Base-by-base conservation (phyloP, 2,113 vertebrate species). In the Puffinus mauretanicus region DNA sequence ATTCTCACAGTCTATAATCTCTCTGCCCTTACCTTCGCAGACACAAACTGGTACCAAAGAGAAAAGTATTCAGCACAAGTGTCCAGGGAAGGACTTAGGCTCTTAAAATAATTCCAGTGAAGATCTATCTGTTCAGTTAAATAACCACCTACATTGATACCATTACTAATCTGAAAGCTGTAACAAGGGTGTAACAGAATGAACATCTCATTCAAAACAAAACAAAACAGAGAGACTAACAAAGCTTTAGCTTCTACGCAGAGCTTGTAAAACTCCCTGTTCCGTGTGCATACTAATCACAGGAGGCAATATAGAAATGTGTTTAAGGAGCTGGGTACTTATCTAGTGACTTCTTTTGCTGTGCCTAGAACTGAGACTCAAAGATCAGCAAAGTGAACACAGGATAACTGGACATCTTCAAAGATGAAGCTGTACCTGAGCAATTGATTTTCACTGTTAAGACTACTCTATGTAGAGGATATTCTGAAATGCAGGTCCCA, bases 1-100 rank as follows among this genome's bases (percentile, higher is more conserved):
- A 10, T 69, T 82, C 36, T 62, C 61, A 40, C 1, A 18, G 36
- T 42, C 38, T 66, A 9, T 18, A 15, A 52, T 46, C 29, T 19
- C 51, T 60, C 21, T 67, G 40, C 86, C 38, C 25, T 20, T 82
- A 61, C 36, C 36, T 72, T 82, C 25, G 17, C 73, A 98, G 98
- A 73, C 86, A 97, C 75, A 95, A 95, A 81, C 49, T 96, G 42
- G 87, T 89, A 65, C 58, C 81, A 75, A 94, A 96, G 67, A 97
- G 81, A 93, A 97, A 93, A 49, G 66, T 70, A 47, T 92, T 44
- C 55, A 87, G 61, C 27, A 71, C 58, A 82, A 60, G 88, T 84
- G 13, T 30, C 40, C 77, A 60, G 32, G 40, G 17, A 65, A 78
- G 30, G 29, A 51, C 11, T 69, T 26, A 14, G 8, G 14, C 36